These are phyloP conservation scores for Tanypteryx hageni DNA, from an alignment of 2,888 invertebrate genomes.

Conservation along the genomic window DNA sequence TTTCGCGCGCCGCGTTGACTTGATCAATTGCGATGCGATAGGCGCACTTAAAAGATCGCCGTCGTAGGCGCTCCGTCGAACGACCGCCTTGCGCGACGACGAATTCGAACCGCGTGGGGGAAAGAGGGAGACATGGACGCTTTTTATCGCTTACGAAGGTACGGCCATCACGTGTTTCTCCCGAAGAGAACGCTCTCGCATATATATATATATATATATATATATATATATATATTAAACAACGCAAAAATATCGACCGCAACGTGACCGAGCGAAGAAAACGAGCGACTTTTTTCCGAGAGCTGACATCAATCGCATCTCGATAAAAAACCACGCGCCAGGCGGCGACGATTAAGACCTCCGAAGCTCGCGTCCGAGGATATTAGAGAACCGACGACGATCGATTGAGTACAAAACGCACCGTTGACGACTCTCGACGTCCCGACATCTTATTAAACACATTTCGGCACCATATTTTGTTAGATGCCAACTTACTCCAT, in stretches of 20 bases:
- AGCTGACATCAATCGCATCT: background rate
- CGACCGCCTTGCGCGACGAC: no score
- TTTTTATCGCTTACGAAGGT: background rate
- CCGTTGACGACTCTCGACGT: constrained; percentile 13
- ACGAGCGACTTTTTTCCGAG: background rate
- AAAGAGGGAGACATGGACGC: background rate
- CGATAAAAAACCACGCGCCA: background rate
- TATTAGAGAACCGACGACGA: background rate
- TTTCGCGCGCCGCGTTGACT: no score
- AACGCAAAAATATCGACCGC: background rate
- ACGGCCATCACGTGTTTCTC: background rate
- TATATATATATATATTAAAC: no score
- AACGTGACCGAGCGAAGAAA: background rate
- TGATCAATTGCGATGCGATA: no score
- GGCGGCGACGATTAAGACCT: background rate
- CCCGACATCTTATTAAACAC: constrained; percentile 25
- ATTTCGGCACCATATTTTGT: background rate
- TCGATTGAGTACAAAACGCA: constrained; percentile 3
- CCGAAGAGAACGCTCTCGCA: background rate
- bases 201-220: no score
- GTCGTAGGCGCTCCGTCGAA: no score
- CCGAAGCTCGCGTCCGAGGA: background rate
- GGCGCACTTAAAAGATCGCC: no score
- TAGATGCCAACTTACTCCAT: constrained; percentile 17
- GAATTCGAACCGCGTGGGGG: background rate